phyloP scores from a whole-genome alignment of 2,888 invertebrate genomes.

The Andrena minutula region DNA sequence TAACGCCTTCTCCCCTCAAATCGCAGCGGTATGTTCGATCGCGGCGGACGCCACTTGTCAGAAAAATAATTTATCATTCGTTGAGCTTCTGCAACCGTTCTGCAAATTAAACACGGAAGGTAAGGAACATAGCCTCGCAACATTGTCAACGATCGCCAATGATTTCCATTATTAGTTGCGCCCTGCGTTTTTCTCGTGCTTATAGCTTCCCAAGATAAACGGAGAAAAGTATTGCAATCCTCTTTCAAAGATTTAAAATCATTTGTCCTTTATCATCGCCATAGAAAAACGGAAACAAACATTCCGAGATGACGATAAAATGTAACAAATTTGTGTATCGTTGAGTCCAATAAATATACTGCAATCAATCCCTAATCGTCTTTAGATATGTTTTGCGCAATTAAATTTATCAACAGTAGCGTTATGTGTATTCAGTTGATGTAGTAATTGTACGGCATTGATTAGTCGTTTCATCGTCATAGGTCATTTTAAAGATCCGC shows the following conservation, averaged over 20 bases:
- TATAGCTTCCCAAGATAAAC: no score
- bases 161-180: no score
- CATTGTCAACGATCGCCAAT: not conserved
- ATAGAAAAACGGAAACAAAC: not conserved
- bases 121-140: constrained; percentile 78
- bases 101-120: constrained; percentile 91
- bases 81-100: constrained; percentile 96
- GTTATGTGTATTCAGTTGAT: not conserved
- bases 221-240: no score
- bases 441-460: not conserved
- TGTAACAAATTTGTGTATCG: not conserved
- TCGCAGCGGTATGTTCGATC: constrained; percentile 94
- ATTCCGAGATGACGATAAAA: not conserved
- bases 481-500: constrained; percentile 95
- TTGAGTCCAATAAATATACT: not conserved
- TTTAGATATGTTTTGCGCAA: not conserved
- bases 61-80: constrained; percentile 96
- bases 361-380: not conserved
- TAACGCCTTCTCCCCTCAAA: constrained; percentile 95
- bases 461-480: constrained; percentile 60
- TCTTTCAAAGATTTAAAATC: not conserved
- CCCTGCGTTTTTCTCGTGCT: no score
- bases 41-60: constrained; percentile 94
- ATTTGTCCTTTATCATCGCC: not conserved
- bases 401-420: not conserved